Conservation (phyloP, 2,888 invertebrate genomes). For the Stenchaetothrips biformis region DNA sequence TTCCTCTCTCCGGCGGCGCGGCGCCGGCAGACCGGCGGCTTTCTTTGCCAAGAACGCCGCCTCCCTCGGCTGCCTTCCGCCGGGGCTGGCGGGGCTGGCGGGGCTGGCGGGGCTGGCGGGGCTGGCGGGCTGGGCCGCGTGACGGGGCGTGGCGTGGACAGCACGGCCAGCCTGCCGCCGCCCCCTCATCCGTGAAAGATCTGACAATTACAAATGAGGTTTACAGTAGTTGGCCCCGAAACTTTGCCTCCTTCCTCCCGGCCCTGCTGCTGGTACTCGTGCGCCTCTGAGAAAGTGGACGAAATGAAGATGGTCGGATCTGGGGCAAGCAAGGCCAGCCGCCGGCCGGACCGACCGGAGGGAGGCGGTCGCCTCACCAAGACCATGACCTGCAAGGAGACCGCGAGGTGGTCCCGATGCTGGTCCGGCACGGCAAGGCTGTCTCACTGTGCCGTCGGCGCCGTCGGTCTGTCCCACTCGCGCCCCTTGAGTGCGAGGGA, state of each 20-base stretch:
- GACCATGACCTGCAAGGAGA: no score
- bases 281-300: conserved; percentile 7
- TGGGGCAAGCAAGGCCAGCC: neutral
- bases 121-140: neutral
- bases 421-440: neutral
- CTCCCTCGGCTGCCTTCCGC: neutral
- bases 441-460: no score
- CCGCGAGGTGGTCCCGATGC: neutral
- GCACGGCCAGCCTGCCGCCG: no score
- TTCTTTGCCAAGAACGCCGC: conserved; percentile 14
- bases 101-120: neutral
- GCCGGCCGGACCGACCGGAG: neutral
- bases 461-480: no score
- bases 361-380: neutral
- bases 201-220: conserved; percentile 25
- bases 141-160: neutral
- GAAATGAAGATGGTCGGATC: conserved; percentile 3
- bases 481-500: no score
- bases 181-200: conserved; percentile 19
- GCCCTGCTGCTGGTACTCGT: neutral
- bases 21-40: neutral
- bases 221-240: conserved; percentile 15
- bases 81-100: neutral
- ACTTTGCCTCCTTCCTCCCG: neutral
- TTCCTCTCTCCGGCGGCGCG: neutral